These are phyloP conservation scores for Eilema depressum DNA, from an alignment of 2,888 invertebrate species.

Conservation along the genomic window DNA sequence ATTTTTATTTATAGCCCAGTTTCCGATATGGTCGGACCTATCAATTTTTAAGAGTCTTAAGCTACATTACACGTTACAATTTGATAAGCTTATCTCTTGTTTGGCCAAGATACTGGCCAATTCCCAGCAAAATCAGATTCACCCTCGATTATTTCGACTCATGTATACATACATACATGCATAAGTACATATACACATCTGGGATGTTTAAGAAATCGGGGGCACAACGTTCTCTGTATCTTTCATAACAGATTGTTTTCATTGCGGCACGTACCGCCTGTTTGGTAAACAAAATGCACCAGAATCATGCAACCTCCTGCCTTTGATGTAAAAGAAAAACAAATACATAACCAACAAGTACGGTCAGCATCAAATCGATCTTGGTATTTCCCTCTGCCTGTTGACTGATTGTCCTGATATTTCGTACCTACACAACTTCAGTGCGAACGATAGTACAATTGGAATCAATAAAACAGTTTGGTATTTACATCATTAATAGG, in stretches of 20 bases:
- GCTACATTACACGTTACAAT: conserved; percentile 15
- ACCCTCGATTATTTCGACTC: conserved; percentile 2
- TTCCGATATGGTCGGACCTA: conserved; percentile 22
- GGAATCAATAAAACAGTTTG: too few relatives aligned
- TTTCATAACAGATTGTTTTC: conserved; percentile 33
- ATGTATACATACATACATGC: neutral
- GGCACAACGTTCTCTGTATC: conserved; percentile 22
- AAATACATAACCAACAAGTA: conserved; percentile 26
- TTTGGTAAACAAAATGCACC: conserved; percentile 42
- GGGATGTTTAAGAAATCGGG: conserved; percentile 25
- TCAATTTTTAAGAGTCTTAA: conserved; percentile 24
- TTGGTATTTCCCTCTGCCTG: too few relatives aligned
- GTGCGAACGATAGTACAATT: too few relatives aligned
- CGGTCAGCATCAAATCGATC: neutral
- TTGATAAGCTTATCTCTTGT: conserved; percentile 18
- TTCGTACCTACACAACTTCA: too few relatives aligned
- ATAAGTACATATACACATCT: conserved; percentile 16
- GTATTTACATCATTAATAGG: too few relatives aligned
- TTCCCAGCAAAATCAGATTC: conserved; percentile 11
- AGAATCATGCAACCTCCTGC: conserved; percentile 19
- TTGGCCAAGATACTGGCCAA: conserved; percentile 11
- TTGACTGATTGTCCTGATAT: too few relatives aligned
- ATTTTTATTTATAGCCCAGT: conserved; percentile 39
- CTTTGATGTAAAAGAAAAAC: conserved; percentile 33
- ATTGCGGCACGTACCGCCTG: conserved; percentile 29